Percentiles rank a stretch among this genome's conserved stretches.
Conservation (phyloP, 2,888 invertebrate species). For the Dysmachus trigonus region DNA sequence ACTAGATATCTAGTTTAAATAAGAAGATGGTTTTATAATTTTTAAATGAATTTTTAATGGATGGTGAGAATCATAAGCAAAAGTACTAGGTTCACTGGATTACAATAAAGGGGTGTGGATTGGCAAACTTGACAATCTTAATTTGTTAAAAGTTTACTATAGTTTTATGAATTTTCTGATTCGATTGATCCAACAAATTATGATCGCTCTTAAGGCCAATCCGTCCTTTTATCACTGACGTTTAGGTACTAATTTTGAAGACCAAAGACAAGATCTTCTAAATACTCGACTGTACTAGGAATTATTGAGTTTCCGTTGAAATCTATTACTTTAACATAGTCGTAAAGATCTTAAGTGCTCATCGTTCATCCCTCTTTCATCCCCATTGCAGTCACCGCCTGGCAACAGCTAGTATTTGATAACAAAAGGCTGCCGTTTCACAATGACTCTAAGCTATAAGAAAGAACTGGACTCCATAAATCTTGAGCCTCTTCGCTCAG, state of each 20-base stretch:
- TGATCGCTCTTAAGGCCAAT: too few relatives aligned
- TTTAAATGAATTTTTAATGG: too few relatives aligned
- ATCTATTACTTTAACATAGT: neutral
- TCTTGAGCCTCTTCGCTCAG: neutral
- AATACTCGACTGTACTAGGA: neutral
- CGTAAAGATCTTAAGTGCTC: neutral
- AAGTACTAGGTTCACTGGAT: too few relatives aligned
- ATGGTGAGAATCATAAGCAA: too few relatives aligned
- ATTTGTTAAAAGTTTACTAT: too few relatives aligned
- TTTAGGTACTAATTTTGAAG: neutral
- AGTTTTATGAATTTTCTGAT: neutral
- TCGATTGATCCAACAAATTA: neutral
- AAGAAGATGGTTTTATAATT: too few relatives aligned
- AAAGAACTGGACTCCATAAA: neutral
- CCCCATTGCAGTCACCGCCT: neutral
- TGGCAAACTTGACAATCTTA: too few relatives aligned
- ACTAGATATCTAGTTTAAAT: too few relatives aligned
- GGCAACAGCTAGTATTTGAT: neutral
- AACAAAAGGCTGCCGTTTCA: neutral
- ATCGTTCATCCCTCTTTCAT: neutral
- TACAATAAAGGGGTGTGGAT: too few relatives aligned
- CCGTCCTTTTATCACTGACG: neutral
- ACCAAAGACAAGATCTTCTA: neutral
- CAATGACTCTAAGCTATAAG: neutral
- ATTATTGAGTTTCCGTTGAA: neutral